Conservation (phyloP, 2,888 invertebrate genomes). For the Anaspis maculata region DNA sequence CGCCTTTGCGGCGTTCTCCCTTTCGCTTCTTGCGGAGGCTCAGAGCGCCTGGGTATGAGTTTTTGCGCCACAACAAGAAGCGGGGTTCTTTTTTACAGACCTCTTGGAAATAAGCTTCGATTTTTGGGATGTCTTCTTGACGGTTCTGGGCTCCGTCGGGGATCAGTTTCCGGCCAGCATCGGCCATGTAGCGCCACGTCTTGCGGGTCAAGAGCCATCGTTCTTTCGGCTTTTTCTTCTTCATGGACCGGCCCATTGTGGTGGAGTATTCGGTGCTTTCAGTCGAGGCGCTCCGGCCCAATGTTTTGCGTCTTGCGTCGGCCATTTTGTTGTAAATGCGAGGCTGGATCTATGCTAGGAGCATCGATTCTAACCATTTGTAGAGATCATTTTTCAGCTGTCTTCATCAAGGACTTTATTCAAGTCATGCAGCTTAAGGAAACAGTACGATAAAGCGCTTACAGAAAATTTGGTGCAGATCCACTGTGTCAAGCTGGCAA, state of each 20-base stretch:
- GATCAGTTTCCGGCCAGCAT: slow-evolving; percentile 75
- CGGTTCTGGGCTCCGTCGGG: slow-evolving; percentile 72
- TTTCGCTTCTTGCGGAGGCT: slow-evolving; percentile 47
- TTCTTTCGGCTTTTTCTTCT: slow-evolving; percentile 58
- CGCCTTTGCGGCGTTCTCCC: slow-evolving; percentile 53
- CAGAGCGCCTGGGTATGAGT: slow-evolving; percentile 70
- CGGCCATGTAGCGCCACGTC: slow-evolving; percentile 90
- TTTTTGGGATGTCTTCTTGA: slow-evolving; percentile 67
- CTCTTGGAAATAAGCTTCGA: slow-evolving; percentile 78
- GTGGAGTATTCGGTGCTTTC: slow-evolving; percentile 41
- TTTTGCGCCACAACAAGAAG: slow-evolving; percentile 75
- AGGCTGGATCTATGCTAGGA: too few relatives aligned
- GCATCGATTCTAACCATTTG: too few relatives aligned
- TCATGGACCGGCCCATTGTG: slow-evolving; percentile 49
- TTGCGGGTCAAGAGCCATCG: slow-evolving; percentile 82
- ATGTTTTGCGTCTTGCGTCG: slow-evolving; percentile 26
- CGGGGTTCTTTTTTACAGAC: slow-evolving; percentile 70
- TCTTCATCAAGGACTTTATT: too few relatives aligned
- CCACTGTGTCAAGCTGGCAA: too few relatives aligned
- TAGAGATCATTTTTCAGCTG: too few relatives aligned
- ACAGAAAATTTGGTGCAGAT: slow-evolving; percentile 4
- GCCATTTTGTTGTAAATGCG: slow-evolving; percentile 31
- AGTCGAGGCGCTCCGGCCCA: slow-evolving; percentile 41
- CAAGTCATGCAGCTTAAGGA: too few relatives aligned
- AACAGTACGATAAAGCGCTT: slow-evolving; percentile 8